Conservation (phyloP, 2,797 vertebrate genomes). For the Cyclura pinguis region DNA sequence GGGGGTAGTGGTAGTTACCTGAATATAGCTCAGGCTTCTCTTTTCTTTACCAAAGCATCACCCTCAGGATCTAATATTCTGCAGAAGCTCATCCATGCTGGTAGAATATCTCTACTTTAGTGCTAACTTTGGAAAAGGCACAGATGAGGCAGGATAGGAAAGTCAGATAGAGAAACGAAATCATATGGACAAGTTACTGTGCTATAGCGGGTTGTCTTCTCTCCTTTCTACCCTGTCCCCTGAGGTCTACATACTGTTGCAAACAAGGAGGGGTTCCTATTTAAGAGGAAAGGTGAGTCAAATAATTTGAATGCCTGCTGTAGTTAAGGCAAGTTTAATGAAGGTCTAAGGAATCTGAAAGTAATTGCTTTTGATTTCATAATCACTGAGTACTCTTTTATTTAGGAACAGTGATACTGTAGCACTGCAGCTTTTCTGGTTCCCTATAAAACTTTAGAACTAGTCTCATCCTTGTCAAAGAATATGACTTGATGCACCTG, state of each 20-base stretch:
- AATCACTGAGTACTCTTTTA: neutral
- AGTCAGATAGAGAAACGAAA: neutral
- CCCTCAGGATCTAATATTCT: neutral
- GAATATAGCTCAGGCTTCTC: neutral
- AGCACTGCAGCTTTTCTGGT: neutral
- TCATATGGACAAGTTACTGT: neutral
- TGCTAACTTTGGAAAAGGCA: neutral
- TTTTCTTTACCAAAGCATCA: neutral
- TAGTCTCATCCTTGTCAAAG: neutral
- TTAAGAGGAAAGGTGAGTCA: neutral
- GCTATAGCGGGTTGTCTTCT: neutral
- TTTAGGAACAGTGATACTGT: neutral
- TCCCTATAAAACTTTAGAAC: neutral
- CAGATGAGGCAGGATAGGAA: neutral
- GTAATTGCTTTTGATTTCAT: slow-evolving; percentile 11
- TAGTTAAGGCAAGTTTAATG: neutral
- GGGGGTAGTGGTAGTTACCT: neutral
- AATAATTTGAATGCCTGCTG: neutral
- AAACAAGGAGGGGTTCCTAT: neutral
- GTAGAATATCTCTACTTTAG: neutral
- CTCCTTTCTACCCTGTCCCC: neutral
- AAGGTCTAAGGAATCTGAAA: neutral
- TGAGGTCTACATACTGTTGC: too few species aligned
- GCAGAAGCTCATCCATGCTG: neutral
- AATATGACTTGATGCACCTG: neutral